Evolutionary conservation across 2,888 invertebrate species (phyloP).

Genomic region (Drosophila mulleri): DNA sequence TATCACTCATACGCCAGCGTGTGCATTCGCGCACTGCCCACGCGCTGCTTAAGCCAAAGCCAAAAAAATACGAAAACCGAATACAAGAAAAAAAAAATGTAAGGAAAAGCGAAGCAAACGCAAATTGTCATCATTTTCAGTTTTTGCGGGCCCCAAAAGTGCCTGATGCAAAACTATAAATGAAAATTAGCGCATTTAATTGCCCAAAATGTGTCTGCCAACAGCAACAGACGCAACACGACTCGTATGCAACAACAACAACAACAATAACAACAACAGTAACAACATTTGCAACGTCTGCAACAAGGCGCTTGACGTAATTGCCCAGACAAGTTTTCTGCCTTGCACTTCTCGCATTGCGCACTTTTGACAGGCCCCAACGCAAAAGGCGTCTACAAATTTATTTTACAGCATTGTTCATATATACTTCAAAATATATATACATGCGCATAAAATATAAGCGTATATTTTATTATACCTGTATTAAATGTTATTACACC

Average conservation of each 20-base stretch:
- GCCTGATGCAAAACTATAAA: constrained; percentile 42
- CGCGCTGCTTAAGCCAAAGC: constrained; percentile 49
- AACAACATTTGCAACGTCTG: constrained; percentile 12
- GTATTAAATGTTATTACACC: constrained; percentile 6
- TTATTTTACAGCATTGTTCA: constrained; percentile 19
- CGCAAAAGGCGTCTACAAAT: constrained; percentile 23
- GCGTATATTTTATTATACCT: neutral
- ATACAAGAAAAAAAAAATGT: neutral
- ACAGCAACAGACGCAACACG: constrained; percentile 49
- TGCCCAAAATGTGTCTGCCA: constrained; percentile 79
- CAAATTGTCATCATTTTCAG: constrained; percentile 62
- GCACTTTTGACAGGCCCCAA: constrained; percentile 44
- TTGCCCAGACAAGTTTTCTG: constrained; percentile 60
- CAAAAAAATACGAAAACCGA: neutral
- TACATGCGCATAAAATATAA: neutral
- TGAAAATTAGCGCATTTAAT: constrained; percentile 82
- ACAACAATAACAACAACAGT: constrained; percentile 21
- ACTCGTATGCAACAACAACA: constrained; percentile 12
- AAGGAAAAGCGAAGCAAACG: constrained; percentile 45
- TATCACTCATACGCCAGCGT: constrained; percentile 66
- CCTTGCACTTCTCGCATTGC: constrained; percentile 45
- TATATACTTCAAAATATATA: constrained; percentile 6
- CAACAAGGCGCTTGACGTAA: constrained; percentile 79
- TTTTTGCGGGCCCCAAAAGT: constrained; percentile 23
- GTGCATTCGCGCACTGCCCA: constrained; percentile 68